These are phyloP conservation scores for Formica selysi DNA, from an alignment of 1,140 invertebrate genomes.

Conservation along the genomic window DNA sequence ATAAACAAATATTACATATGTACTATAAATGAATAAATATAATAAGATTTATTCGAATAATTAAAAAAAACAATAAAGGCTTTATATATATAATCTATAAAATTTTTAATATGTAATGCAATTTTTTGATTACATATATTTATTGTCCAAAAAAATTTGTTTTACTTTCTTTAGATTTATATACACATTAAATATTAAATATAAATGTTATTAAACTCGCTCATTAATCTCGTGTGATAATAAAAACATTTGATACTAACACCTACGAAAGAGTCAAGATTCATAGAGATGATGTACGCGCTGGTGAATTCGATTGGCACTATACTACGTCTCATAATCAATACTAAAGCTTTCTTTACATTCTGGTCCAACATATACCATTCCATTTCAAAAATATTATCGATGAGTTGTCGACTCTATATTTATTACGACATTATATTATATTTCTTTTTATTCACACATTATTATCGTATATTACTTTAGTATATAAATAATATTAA, in stretches of 20 bases:
- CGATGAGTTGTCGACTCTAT: constrained; percentile 36
- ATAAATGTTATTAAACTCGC: neutral
- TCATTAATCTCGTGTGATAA: neutral
- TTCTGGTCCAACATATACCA: constrained; percentile 9
- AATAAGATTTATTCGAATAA: neutral
- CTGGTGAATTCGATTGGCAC: constrained; percentile 52
- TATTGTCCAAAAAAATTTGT: neutral
- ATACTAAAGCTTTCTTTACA: constrained; percentile 28
- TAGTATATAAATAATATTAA: constrained; percentile 11
- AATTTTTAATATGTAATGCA: neutral
- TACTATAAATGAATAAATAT: too few relatives aligned
- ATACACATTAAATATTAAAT: neutral
- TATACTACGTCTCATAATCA: constrained; percentile 59
- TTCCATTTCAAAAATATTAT: constrained; percentile 48
- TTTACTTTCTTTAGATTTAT: neutral
- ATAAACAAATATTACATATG: constrained; percentile 35
- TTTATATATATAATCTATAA: neutral
- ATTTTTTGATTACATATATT: neutral
- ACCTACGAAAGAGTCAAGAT: constrained; percentile 56
- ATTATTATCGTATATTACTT: too few relatives aligned
- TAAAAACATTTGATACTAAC: constrained; percentile 54
- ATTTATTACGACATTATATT: neutral
- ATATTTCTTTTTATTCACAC: neutral
- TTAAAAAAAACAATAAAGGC: neutral
- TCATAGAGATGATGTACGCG: constrained; percentile 39